Evolutionary conservation across 37 sponge, comb jelly and placozoan species (phyloP).

Genomic region (Corticium candelabrum): DNA sequence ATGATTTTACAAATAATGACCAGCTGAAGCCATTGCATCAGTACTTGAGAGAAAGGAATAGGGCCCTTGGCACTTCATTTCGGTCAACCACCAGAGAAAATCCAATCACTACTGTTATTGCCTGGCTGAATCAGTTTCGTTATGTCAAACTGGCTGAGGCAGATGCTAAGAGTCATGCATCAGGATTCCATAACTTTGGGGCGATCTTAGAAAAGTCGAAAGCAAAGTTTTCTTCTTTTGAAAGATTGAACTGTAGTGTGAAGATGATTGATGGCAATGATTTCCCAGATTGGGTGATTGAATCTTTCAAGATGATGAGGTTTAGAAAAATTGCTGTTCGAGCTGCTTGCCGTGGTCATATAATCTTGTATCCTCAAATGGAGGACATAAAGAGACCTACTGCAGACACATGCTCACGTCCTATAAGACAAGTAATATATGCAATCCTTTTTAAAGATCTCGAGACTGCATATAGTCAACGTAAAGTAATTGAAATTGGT

Average conservation of each 20-base stretch:
- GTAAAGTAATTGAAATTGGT: background rate
- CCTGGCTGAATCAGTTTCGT: background rate
- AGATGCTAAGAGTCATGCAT: background rate
- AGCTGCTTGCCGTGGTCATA: background rate
- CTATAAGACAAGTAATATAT: background rate
- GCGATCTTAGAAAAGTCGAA: background rate
- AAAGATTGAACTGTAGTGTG: background rate
- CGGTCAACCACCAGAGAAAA: too few species aligned
- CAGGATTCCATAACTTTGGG: background rate
- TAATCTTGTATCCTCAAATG: background rate
- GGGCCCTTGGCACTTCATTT: too few species aligned
- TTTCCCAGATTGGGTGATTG: slow-evolving; percentile 1
- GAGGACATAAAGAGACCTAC: background rate
- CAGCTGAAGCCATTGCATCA: background rate
- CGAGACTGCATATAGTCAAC: background rate
- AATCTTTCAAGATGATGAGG: background rate
- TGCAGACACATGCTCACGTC: background rate
- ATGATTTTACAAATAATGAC: background rate
- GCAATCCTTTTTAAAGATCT: background rate
- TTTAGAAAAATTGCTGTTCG: background rate
- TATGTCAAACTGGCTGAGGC: too few species aligned
- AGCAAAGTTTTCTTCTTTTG: background rate
- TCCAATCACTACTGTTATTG: background rate
- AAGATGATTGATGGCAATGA: background rate
- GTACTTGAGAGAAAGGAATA: background rate